These are phyloP conservation scores for Atta texana DNA, from an alignment of 1,140 invertebrate species.

Conservation along the genomic window DNA sequence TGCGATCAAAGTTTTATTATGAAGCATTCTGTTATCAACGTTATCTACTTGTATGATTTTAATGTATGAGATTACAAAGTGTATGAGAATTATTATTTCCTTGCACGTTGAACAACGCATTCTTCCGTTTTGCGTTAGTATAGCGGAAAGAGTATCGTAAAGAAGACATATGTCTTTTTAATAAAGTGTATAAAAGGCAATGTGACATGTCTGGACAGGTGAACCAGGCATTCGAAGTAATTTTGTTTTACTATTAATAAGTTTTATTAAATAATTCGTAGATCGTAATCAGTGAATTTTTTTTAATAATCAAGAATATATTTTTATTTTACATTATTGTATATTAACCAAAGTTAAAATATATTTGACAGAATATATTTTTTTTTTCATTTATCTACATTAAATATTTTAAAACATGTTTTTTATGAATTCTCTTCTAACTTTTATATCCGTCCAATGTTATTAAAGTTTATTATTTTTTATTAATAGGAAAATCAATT, in stretches of 20 bases:
- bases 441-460: not conserved
- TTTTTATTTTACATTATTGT: conserved; percentile 10
- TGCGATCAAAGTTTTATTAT: not conserved
- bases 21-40: conserved; percentile 35
- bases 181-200: not conserved
- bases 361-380: not conserved
- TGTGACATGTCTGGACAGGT: conserved; percentile 59
- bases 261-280: not conserved
- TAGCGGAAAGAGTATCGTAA: not conserved
- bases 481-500: conserved; percentile 60
- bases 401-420: conserved; percentile 11
- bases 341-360: not conserved
- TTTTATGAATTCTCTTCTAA: not conserved
- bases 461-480: not conserved
- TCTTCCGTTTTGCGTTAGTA: conserved; percentile 12
- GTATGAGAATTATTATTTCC: conserved; percentile 22
- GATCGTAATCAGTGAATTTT: too few species aligned
- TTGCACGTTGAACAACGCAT: not conserved
- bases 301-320: not conserved
- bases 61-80: not conserved
- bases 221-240: conserved; percentile 70
- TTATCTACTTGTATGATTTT: conserved; percentile 53
- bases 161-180: conserved; percentile 3
- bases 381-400: not conserved
- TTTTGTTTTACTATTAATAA: conserved; percentile 11